Base-by-base conservation (phyloP, 1,140 invertebrate genomes). In the Pseudoatta argentina region DNA sequence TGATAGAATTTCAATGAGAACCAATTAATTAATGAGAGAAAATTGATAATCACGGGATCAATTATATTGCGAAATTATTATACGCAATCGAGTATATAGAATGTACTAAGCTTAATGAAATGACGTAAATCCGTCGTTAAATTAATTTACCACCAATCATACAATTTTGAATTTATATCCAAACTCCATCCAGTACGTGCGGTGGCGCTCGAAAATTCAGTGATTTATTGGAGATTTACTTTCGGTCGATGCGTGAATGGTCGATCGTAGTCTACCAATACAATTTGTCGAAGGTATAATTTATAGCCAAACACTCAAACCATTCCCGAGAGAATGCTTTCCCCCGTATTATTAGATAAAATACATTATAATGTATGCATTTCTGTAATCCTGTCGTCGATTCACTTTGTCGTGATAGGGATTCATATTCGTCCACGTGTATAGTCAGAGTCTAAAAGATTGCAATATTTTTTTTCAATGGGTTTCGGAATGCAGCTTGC, bases 11-110 rank as follows among this genome's bases (percentile, higher is more conserved):
- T 83, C 79, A 75, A 83, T 73, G 69, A 39, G 30, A 21, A 61
- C 79, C 79, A 83, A 83, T 83, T 83, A 83, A 83, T 83, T 83
- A 83, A 83, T 83, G 79, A 83, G 79, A 83, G 79, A 83, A 83
- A 83, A 83, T 83, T 83, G 69, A 83, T 83, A 83, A 83, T 83
- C 79, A 75, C 39, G 79, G 79, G 79, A 83, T 83, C 79, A 83
- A 83, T 83, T 83, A 83, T 83, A 83, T 83, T 69, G 79, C 79
- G 39, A 83, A 83, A 83, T 83, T 83, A 83, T 83, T 83, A 83
- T 83, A 82, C 39, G 69, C 55, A 75, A 75, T 55, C 79, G 79
- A 83, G 79, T 75, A 44, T 83, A 75, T 83, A 83, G 79, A 83
- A 61, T 83, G 79, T 75, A 83, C 69, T 73, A 83, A 83, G 79